phyloP scores from a whole-genome alignment of 2,797 vertebrate species.

The Anabacerthia variegaticeps region DNA sequence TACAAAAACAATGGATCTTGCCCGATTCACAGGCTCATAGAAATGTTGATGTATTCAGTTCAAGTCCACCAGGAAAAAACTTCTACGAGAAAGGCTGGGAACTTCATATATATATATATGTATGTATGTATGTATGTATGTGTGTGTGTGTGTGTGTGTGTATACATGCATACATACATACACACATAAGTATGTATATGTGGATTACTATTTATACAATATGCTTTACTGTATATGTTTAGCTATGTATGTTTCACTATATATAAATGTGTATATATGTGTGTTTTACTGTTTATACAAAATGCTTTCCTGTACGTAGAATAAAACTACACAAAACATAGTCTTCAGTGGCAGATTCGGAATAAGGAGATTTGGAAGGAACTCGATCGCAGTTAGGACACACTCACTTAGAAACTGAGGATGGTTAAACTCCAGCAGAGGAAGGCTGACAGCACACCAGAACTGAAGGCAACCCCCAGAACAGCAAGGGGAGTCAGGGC shows the following conservation, averaged over 20 bases:
- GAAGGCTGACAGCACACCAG: background rate
- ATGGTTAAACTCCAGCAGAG: background rate
- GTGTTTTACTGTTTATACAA: background rate
- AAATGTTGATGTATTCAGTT: background rate
- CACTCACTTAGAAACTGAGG: background rate
- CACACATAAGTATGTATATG: accelerated
- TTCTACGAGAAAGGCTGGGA: background rate
- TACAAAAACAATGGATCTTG: background rate
- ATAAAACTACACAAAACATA: background rate
- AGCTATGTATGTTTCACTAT: background rate
- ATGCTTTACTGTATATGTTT: background rate
- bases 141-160: background rate
- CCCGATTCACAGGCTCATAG: background rate
- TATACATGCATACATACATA: accelerated
- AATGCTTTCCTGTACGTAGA: background rate
- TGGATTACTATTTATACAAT: background rate
- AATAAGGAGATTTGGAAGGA: background rate
- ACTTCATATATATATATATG: background rate
- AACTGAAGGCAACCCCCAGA: background rate
- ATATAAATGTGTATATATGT: background rate
- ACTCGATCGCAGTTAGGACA: accelerated
- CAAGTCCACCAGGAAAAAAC: background rate
- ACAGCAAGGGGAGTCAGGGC: background rate
- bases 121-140: background rate
- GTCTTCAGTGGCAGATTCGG: background rate